These are phyloP conservation scores for Aplidium turbinatum DNA, from an alignment of 23 tunicate species.

Conservation along the genomic window DNA sequence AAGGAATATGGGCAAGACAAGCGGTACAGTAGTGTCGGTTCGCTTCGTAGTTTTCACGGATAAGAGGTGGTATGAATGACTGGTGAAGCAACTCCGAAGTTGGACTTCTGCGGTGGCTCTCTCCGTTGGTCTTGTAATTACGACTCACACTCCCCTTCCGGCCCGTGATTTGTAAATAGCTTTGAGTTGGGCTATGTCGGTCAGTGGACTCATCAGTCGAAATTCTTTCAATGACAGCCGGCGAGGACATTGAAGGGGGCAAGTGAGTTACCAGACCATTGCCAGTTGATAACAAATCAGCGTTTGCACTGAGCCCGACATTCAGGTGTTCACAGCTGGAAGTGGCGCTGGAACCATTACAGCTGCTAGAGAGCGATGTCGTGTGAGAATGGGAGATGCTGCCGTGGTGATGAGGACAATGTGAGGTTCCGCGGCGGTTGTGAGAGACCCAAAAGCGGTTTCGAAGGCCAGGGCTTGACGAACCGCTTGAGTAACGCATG, in stretches of 20 bases:
- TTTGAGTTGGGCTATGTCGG: constrained; percentile 48
- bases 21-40: constrained; percentile 6
- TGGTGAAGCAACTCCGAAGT: constrained; percentile 33
- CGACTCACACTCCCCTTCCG: not conserved
- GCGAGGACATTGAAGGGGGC: constrained; percentile 8
- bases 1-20: not conserved
- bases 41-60: constrained; percentile 25
- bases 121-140: not conserved
- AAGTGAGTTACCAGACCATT: not conserved
- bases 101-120: not conserved
- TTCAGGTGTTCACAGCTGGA: constrained; percentile 73
- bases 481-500: constrained; percentile 30
- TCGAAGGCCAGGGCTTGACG: constrained; percentile 65
- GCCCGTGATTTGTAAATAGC: not conserved
- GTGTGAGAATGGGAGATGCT: constrained; percentile 16
- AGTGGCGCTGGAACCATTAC: constrained; percentile 50
- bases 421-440: constrained; percentile 18
- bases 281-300: constrained; percentile 10
- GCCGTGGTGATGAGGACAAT: constrained; percentile 12
- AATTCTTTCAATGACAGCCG: not conserved
- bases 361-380: constrained; percentile 44
- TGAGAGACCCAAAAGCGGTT: constrained; percentile 6
- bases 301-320: not conserved
- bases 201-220: constrained; percentile 14
- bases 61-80: constrained; percentile 17